Conservation (phyloP, 1,140 invertebrate genomes). For the Drosophila nikananu region DNA sequence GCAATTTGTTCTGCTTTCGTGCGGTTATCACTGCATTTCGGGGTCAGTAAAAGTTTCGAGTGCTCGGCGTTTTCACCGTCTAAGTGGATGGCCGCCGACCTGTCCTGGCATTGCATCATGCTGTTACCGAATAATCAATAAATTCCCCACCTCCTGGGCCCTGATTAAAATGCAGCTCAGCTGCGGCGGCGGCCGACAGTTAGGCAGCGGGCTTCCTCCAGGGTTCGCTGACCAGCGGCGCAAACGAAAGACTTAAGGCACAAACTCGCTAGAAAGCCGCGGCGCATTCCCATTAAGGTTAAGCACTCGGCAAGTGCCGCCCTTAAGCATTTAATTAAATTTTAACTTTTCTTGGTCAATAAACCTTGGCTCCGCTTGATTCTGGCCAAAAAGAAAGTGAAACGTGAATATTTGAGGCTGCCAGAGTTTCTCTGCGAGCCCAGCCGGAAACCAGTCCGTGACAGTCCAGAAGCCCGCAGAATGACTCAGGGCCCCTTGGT, state of each 20-base stretch:
- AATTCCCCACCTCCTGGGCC: not conserved
- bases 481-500: conserved; percentile 27
- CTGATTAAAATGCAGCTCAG: conserved; percentile 65
- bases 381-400: conserved; percentile 80
- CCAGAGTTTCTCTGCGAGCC: conserved; percentile 61
- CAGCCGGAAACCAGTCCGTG: conserved; percentile 70
- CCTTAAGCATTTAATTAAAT: conserved; percentile 28
- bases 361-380: conserved; percentile 62
- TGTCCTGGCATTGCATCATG: conserved; percentile 26
- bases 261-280: conserved; percentile 67
- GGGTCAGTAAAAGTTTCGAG: conserved; percentile 70
- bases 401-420: conserved; percentile 39
- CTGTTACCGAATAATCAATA: conserved; percentile 59
- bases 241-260: conserved; percentile 74
- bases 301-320: conserved; percentile 11
- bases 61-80: conserved; percentile 7
- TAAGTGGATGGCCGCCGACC: conserved; percentile 9
- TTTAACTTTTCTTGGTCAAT: conserved; percentile 55
- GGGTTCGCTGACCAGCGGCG: conserved; percentile 45
- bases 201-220: conserved; percentile 4
- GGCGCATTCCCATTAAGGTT: conserved; percentile 34
- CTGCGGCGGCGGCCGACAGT: conserved; percentile 19
- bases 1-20: conserved; percentile 79
- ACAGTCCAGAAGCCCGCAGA: conserved; percentile 47
- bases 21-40: conserved; percentile 57